These are phyloP conservation scores for Cylindroiulus punctatus DNA, from an alignment of 2,888 invertebrate genomes.

Conservation along the genomic window DNA sequence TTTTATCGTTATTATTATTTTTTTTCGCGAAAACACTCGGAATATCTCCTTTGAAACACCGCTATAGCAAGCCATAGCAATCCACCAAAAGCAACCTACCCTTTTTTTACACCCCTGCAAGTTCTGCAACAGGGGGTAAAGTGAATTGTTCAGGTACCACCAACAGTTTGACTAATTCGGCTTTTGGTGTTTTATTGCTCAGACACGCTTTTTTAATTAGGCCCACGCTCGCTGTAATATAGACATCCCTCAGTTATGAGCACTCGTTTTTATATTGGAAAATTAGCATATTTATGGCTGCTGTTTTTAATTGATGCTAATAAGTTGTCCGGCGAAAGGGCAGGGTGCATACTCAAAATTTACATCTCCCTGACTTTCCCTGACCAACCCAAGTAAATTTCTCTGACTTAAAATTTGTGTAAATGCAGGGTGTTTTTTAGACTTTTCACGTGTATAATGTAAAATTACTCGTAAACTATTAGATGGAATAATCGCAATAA, in stretches of 20 bases:
- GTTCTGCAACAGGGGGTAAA: constrained; percentile 30
- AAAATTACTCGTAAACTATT: too few species aligned
- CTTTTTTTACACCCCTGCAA: constrained; percentile 21
- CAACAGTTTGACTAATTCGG: constrained; percentile 36
- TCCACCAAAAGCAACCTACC: neutral
- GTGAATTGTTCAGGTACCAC: constrained; percentile 31
- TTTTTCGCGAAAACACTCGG: neutral
- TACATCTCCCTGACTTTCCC: too few species aligned
- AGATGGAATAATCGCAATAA: too few species aligned
- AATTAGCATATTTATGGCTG: constrained; percentile 21
- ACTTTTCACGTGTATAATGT: too few species aligned
- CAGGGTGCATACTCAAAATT: too few species aligned
- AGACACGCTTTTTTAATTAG: constrained; percentile 48
- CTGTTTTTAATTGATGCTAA: constrained; percentile 44
- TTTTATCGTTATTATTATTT: constrained; percentile 10
- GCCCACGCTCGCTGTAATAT: constrained; percentile 35
- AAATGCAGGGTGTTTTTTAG: too few species aligned
- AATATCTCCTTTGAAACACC: constrained; percentile 3
- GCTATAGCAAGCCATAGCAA: neutral
- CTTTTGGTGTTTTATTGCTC: constrained; percentile 14
- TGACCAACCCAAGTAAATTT: too few species aligned
- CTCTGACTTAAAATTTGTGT: too few species aligned
- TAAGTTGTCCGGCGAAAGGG: neutral
- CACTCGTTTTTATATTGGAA: constrained; percentile 13
- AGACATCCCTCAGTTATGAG: constrained; percentile 29